These are phyloP conservation scores for Nasonia oneida DNA, from an alignment of 2,888 invertebrate species.

Conservation along the genomic window DNA sequence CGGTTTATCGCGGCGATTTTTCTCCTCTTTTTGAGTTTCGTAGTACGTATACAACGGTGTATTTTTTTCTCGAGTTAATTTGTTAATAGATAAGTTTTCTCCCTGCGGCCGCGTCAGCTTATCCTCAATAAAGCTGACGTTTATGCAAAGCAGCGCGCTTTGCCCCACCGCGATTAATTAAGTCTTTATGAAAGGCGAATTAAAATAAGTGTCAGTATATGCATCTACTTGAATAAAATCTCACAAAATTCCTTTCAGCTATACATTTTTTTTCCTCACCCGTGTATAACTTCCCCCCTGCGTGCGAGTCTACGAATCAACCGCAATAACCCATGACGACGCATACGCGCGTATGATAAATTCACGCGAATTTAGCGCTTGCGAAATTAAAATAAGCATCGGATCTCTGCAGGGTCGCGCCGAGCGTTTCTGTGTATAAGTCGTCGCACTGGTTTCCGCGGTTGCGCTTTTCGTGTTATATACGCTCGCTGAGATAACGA, in stretches of 20 bases:
- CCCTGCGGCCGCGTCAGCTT: neutral
- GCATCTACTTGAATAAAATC: conserved; percentile 16
- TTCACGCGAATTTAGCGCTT: neutral
- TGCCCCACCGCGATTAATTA: conserved; percentile 18
- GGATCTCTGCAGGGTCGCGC: neutral
- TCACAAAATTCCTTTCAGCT: conserved; percentile 1
- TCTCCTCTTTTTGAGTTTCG: neutral
- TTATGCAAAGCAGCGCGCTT: conserved; percentile 21
- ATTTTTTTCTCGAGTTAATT: neutral
- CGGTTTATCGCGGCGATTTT: neutral
- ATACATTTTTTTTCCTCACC: neutral
- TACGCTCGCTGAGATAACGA: conserved; percentile 13
- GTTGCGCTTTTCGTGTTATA: neutral
- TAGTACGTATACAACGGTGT: neutral
- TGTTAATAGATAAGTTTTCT: neutral
- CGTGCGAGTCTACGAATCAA: neutral
- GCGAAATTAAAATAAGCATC: conserved; percentile 1
- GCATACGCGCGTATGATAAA: neutral
- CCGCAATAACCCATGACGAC: neutral
- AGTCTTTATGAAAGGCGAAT: conserved; percentile 38
- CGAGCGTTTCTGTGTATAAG: neutral
- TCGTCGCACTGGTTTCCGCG: neutral
- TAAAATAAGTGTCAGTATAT: conserved; percentile 40
- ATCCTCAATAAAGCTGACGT: conserved; percentile 31
- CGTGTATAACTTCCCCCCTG: neutral